phyloP scores from a whole-genome alignment of 2,113 vertebrate species.

The Bambusicola thoracicus region DNA sequence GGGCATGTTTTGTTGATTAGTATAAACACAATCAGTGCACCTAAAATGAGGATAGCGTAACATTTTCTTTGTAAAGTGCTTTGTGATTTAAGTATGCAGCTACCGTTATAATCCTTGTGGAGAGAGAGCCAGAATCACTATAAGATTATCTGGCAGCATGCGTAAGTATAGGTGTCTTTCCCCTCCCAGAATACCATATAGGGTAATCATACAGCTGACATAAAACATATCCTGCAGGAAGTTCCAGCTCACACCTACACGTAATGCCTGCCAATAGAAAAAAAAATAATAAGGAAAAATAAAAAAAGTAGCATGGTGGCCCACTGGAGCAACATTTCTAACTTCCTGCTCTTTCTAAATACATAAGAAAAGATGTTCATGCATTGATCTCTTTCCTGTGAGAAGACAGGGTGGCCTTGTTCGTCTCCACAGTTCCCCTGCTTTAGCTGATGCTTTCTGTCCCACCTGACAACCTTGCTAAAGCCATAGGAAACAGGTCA shows the following conservation, averaged over 20 bases:
- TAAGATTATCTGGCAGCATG: neutral
- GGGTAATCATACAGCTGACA: neutral
- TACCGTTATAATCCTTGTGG: neutral
- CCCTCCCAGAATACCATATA: neutral
- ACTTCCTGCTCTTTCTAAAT: neutral
- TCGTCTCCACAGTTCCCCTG: neutral
- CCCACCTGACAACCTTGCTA: neutral
- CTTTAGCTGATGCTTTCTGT: neutral
- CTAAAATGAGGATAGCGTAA: neutral
- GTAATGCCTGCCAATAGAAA: neutral
- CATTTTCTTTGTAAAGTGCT: neutral
- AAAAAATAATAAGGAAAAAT: neutral
- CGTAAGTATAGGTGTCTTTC: neutral
- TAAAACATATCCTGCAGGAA: slow-evolving; percentile 1
- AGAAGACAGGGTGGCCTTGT: neutral
- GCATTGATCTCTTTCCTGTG: neutral
- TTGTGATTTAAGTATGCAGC: neutral
- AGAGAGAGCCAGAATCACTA: neutral
- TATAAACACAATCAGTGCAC: neutral
- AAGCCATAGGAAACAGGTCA: neutral
- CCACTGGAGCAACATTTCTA: neutral
- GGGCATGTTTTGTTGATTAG: neutral
- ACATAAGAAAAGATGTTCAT: neutral
- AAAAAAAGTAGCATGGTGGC: neutral
- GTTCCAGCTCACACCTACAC: neutral